These are phyloP conservation scores for Nezara viridula DNA, from an alignment of 2,888 invertebrate genomes.

Conservation along the genomic window DNA sequence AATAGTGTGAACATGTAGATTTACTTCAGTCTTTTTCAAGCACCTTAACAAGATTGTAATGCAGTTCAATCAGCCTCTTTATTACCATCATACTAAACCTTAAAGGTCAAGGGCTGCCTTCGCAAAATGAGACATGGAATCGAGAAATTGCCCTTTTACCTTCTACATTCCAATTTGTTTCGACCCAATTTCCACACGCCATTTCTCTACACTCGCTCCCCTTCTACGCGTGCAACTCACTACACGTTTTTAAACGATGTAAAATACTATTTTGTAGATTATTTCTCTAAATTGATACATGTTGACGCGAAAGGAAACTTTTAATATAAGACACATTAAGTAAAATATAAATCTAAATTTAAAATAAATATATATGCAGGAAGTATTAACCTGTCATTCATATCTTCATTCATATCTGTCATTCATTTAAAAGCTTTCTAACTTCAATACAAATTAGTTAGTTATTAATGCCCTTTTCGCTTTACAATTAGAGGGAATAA, in stretches of 20 bases:
- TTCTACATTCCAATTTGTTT: neutral
- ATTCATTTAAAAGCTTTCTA: too few species aligned
- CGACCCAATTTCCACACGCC: neutral
- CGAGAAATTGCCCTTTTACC: slow-evolving; percentile 11
- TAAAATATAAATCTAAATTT: too few species aligned
- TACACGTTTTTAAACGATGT: neutral
- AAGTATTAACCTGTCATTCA: too few species aligned
- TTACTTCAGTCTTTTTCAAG: too few species aligned
- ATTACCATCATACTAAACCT: neutral
- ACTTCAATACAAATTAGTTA: too few species aligned
- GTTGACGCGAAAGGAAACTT: neutral
- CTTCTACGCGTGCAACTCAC: neutral
- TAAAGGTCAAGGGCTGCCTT: neutral
- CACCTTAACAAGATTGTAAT: neutral
- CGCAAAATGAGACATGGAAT: neutral
- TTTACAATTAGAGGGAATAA: too few species aligned
- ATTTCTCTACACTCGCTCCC: neutral
- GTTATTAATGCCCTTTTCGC: too few species aligned
- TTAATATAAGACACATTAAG: too few species aligned
- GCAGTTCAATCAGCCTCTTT: neutral
- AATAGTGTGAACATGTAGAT: too few species aligned
- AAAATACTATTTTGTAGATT: neutral
- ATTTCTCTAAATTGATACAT: neutral
- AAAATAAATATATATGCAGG: too few species aligned
- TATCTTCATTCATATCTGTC: too few species aligned